phyloP scores from a whole-genome alignment of 2,888 invertebrate genomes.

The Euplagia quadripunctaria region DNA sequence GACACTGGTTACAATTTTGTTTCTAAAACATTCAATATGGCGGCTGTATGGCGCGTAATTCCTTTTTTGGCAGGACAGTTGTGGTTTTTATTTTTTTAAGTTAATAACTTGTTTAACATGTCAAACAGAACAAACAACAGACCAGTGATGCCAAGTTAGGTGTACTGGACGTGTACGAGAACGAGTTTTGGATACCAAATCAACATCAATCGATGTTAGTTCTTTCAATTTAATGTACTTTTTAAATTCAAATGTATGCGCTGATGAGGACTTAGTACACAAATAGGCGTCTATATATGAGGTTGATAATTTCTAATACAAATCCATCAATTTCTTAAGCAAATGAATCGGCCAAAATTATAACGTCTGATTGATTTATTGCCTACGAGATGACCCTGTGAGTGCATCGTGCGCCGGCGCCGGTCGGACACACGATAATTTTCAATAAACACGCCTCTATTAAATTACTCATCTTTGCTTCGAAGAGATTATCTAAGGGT shows the following conservation, averaged over 20 bases:
- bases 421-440: conserved; percentile 61
- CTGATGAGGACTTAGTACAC: neutral
- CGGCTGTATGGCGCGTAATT: no score
- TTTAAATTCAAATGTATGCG: neutral
- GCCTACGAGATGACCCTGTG: conserved; percentile 45
- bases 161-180: no score
- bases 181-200: no score
- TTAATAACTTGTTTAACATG: no score
- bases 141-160: no score
- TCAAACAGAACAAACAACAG: no score
- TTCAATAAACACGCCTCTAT: conserved; percentile 65
- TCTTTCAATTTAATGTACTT: no score
- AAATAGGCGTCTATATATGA: neutral
- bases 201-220: no score
- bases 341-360: conserved; percentile 57
- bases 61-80: no score
- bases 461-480: conserved; percentile 64
- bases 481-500: conserved; percentile 60
- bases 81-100: no score
- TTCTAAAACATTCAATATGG: no score
- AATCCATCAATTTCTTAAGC: conserved; percentile 35
- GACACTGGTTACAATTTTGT: no score
- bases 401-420: conserved; percentile 52
- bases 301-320: conserved; percentile 19
- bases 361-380: conserved; percentile 65